Evolutionary conservation across 2,113 vertebrate genomes (phyloP).

Genomic region (Indicator indicator): DNA sequence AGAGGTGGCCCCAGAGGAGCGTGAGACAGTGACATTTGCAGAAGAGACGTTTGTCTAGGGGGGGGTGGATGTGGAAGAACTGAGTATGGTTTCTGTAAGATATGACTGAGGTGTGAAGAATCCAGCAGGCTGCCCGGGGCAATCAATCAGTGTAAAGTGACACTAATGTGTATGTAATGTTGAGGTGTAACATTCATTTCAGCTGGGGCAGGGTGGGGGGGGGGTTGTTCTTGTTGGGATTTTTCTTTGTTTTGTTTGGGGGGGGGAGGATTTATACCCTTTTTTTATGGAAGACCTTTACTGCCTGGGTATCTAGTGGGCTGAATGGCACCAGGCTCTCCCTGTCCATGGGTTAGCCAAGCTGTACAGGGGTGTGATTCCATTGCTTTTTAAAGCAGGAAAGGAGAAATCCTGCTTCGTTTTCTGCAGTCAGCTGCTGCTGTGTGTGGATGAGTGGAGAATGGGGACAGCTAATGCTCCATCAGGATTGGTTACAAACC

Average conservation of each 20-base stretch:
- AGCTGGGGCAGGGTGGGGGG: rapidly evolving
- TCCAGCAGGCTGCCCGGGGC: neutral
- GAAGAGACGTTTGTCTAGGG: conserved; percentile 73
- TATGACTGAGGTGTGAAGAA: conserved; percentile 27
- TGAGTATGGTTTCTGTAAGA: neutral
- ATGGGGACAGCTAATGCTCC: neutral
- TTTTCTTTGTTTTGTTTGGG: neutral
- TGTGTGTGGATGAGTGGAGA: neutral
- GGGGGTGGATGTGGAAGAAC: neutral
- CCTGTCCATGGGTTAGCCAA: neutral
- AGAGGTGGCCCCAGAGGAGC: neutral
- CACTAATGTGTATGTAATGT: neutral
- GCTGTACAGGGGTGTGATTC: neutral
- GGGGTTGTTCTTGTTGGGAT: neutral
- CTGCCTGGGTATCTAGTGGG: neutral
- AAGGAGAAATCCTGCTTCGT: neutral
- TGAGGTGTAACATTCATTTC: neutral
- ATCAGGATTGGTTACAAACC: neutral
- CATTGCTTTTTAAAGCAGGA: neutral
- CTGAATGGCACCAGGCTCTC: neutral
- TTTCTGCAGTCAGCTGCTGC: neutral
- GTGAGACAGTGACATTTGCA: neutral
- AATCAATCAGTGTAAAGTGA: neutral
- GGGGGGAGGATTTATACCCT: neutral
- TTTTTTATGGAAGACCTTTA: neutral